Evolutionary conservation across 2,888 invertebrate genomes (phyloP).

Genomic region (Plagiodera versicolora): DNA sequence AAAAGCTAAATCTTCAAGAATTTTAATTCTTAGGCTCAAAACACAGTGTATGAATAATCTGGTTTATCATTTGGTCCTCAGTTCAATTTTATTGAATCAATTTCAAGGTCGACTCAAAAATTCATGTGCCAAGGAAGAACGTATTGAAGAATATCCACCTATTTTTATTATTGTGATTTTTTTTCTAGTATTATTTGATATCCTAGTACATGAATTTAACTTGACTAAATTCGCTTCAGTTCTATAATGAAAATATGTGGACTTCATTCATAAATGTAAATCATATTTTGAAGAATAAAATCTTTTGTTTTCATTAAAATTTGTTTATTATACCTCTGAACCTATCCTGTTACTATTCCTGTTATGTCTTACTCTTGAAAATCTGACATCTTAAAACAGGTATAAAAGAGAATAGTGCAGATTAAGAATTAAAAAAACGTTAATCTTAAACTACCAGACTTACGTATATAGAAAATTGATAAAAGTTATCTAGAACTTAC

Average conservation of each 20-base stretch:
- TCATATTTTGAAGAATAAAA: not conserved
- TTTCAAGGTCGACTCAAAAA: slow-evolving; percentile 20
- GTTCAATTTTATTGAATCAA: slow-evolving; percentile 14
- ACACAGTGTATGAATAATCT: not conserved
- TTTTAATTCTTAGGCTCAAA: no score
- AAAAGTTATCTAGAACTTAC: no score
- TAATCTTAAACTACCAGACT: no score
- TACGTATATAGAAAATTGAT: no score
- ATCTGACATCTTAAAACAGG: no score
- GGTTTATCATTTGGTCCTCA: slow-evolving; percentile 19
- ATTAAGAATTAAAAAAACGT: no score
- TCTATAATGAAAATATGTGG: slow-evolving; percentile 24
- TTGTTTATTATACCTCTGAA: not conserved
- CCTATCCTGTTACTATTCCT: no score
- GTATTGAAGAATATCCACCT: slow-evolving; percentile 12
- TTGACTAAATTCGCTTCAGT: slow-evolving; percentile 37
- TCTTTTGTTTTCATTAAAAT: not conserved
- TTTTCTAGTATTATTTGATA: slow-evolving; percentile 23
- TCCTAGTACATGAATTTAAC: slow-evolving; percentile 33
- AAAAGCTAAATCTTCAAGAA: no score
- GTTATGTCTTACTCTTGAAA: no score
- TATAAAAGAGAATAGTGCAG: no score
- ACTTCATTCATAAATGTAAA: not conserved
- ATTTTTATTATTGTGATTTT: slow-evolving; percentile 10
- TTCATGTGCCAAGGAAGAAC: slow-evolving; percentile 32